These are phyloP conservation scores for Drosophila nr. fundita DNA, from an alignment of 2,888 invertebrate species.

Conservation along the genomic window DNA sequence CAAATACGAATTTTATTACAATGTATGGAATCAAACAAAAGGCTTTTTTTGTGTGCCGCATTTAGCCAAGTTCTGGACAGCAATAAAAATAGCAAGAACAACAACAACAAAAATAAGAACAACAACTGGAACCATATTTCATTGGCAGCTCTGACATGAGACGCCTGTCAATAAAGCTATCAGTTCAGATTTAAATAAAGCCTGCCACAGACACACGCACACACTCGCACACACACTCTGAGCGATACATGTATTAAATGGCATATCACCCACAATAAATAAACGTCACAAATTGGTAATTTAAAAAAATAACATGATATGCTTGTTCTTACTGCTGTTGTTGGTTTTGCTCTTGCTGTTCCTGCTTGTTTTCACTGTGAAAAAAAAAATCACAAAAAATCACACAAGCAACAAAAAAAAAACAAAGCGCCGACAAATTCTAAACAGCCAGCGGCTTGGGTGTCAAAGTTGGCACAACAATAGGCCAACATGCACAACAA, in stretches of 20 bases:
- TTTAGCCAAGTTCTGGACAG: constrained; percentile 48
- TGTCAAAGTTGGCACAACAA: constrained; percentile 67
- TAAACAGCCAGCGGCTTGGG: constrained; percentile 59
- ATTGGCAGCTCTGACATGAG: constrained; percentile 69
- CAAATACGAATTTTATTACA: constrained; percentile 53
- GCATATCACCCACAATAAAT: constrained; percentile 64
- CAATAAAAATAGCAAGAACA: background rate
- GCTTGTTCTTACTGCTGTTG: constrained; percentile 28
- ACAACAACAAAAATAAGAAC: constrained; percentile 1
- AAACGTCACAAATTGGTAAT: constrained; percentile 76
- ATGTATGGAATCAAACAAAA: constrained; percentile 61
- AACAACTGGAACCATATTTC: constrained; percentile 62
- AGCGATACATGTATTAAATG: constrained; percentile 22
- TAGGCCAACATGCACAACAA: constrained; percentile 26
- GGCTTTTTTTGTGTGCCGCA: constrained; percentile 53
- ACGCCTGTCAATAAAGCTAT: constrained; percentile 73
- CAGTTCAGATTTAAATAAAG: constrained; percentile 56
- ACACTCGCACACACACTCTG: background rate
- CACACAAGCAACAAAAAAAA: constrained; percentile 1
- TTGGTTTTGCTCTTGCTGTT: constrained; percentile 30
- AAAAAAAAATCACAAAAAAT: constrained; percentile 6
- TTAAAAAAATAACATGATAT: constrained; percentile 56
- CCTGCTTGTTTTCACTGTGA: constrained; percentile 28
- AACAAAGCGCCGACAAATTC: constrained; percentile 40
- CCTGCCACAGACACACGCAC: constrained; percentile 20